Base-by-base conservation (phyloP, 2,113 vertebrate species). In the Pristiophorus japonicus region DNA sequence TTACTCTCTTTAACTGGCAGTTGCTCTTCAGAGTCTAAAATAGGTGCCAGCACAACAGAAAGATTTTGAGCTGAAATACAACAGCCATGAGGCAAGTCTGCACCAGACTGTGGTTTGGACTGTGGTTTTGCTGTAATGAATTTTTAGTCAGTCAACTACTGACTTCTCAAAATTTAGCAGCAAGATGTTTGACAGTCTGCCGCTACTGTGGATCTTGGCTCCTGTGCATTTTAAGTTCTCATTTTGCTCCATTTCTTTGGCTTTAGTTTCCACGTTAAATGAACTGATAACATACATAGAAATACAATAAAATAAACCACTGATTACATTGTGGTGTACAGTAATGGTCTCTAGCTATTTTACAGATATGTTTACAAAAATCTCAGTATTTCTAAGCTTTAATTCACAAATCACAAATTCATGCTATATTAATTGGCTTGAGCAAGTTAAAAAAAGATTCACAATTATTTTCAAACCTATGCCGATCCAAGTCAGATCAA, bases 181-280 rank as follows among this genome's bases (percentile, higher is more conserved):
- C 51, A 59, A 81, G 18, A 1, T 18, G 38, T 42, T 81, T 78
- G 22, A 22, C 12, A 24, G 45, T 27, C 85, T 55, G 3, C 2
- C 8, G 85, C 47, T 70, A 2, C 42, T 51, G 93, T 51, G 45
- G 42, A 94, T 73, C 4, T 94, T 30, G 66, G 18, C 45, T 14
- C 22, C 27, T 51, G 93, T 24, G 34, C 3, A 51, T 18, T 27
- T 24, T 27, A 30, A 47, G 51, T 67, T 73, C 63, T 67, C 22
- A 91, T n/a, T 93, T 66, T 65, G 62, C 16, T 10, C 34, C 91
- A 94, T 51, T 51, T 51, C 62, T 94, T 93, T 93, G 91, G 63
- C 63, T 94, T 94, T 66, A 20, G 59, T 92, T 59, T 91, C 55
- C 47, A 94, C 10, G n/a, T 45, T 24, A 51, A 51, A 47, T 94